phyloP scores from a whole-genome alignment of 2,113 vertebrate species.

The Labrus mixtus region DNA sequence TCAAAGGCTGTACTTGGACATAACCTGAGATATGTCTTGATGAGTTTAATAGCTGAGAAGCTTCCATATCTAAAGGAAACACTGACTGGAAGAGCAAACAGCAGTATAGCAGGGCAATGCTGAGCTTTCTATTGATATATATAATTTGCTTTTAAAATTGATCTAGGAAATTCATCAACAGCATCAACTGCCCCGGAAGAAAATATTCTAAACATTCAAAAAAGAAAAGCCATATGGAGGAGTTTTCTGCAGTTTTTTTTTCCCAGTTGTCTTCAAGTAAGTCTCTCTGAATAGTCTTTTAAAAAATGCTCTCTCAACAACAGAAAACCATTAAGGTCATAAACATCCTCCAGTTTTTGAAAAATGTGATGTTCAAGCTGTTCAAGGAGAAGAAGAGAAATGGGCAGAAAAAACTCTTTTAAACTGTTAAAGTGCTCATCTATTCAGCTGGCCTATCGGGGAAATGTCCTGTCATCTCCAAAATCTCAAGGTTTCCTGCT shows the following conservation, averaged over 20 bases:
- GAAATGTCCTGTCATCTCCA: not conserved
- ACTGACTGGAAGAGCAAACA: not conserved
- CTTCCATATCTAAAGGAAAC: no score
- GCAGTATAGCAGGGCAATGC: not conserved
- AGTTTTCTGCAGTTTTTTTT: not conserved
- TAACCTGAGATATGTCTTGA: not conserved
- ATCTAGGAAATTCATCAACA: not conserved
- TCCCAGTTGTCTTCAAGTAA: not conserved
- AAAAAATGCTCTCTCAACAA: not conserved
- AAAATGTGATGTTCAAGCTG: not conserved
- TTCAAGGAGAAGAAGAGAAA: not conserved
- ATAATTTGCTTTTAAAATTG: not conserved
- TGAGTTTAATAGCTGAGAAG: not conserved
- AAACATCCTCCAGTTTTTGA: not conserved
- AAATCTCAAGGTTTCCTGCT: not conserved
- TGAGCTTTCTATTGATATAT: not conserved
- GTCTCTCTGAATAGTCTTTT: not conserved
- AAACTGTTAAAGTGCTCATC: not conserved
- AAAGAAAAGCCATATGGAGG: not conserved
- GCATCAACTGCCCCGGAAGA: not conserved
- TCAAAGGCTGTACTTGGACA: no score
- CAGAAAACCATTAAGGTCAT: not conserved
- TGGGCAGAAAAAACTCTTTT: not conserved
- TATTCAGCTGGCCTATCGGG: not conserved
- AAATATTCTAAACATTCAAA: no score